Conservation (phyloP, 2,888 invertebrate species). For the Drosophila neonasuta region DNA sequence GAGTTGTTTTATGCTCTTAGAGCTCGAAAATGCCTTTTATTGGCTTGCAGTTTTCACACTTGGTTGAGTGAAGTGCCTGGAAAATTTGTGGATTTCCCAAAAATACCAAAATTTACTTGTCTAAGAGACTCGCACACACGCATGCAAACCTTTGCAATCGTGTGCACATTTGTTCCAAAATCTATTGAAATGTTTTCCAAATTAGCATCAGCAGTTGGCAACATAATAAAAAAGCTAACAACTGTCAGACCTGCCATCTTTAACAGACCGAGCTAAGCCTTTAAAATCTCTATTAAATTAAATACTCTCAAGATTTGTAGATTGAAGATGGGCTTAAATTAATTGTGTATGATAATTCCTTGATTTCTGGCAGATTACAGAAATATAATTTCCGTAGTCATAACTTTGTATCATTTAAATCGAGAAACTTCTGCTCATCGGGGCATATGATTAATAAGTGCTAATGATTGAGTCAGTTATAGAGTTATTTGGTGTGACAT, state of each 20-base stretch:
- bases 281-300: conserved; percentile 12
- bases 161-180: not conserved
- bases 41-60: conserved; percentile 58
- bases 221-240: not conserved
- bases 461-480: conserved; percentile 6
- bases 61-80: conserved; percentile 30
- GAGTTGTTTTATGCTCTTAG: conserved; percentile 46
- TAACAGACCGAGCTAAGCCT: conserved; percentile 10
- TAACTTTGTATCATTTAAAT: not conserved
- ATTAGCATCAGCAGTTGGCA: conserved; percentile 6
- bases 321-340: not conserved
- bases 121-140: conserved; percentile 8
- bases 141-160: not conserved
- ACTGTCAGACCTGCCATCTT: conserved; percentile 9
- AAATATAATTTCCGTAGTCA: not conserved
- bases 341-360: not conserved
- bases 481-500: conserved; percentile 41
- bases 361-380: not conserved
- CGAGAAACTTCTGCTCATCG: not conserved
- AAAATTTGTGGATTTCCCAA: conserved; percentile 36
- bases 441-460: conserved; percentile 4
- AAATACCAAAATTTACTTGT: conserved; percentile 22
- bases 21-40: conserved; percentile 51
- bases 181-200: conserved; percentile 24
- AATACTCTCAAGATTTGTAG: not conserved